Evolutionary conservation across 2,888 invertebrate genomes (phyloP).

Genomic region (Dorcus hopei): DNA sequence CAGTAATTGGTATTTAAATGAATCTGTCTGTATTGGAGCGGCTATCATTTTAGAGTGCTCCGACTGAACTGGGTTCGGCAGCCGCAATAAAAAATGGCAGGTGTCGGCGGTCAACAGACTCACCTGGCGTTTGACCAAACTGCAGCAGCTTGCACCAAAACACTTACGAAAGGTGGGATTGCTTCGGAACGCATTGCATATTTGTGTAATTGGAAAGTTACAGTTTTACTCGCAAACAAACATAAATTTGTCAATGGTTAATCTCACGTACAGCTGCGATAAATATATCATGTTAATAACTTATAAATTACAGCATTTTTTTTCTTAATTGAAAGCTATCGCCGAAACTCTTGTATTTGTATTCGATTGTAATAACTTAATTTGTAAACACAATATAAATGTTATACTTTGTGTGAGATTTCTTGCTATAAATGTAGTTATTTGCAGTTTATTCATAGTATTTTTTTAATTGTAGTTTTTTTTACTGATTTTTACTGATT

Average conservation of each 20-base stretch:
- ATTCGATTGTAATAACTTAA: no score
- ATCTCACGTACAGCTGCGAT: slow-evolving; percentile 12
- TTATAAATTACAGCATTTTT: no score
- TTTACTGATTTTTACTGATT: no score
- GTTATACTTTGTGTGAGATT: no score
- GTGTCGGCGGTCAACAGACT: slow-evolving; percentile 27
- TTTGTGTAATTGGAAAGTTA: not conserved
- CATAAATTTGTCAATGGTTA: not conserved
- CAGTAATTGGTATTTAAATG: slow-evolving; percentile 20
- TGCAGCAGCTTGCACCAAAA: slow-evolving; percentile 24
- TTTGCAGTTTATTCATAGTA: no score
- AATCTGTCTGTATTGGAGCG: slow-evolving; percentile 19
- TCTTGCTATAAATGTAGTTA: no score
- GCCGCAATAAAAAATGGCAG: slow-evolving; percentile 27
- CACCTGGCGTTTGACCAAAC: slow-evolving; percentile 27
- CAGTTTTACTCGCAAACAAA: not conserved
- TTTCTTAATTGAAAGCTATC: no score
- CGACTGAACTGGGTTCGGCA: slow-evolving; percentile 20
- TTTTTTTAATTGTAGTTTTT: no score
- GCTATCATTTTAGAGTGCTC: slow-evolving; percentile 17
- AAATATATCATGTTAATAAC: no score
- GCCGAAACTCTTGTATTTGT: no score
- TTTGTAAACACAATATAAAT: no score
- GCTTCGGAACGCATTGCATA: not conserved
- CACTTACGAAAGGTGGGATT: slow-evolving; percentile 15